Base-by-base conservation (phyloP, 2,113 vertebrate genomes). In the Cochlearius cochlearius region DNA sequence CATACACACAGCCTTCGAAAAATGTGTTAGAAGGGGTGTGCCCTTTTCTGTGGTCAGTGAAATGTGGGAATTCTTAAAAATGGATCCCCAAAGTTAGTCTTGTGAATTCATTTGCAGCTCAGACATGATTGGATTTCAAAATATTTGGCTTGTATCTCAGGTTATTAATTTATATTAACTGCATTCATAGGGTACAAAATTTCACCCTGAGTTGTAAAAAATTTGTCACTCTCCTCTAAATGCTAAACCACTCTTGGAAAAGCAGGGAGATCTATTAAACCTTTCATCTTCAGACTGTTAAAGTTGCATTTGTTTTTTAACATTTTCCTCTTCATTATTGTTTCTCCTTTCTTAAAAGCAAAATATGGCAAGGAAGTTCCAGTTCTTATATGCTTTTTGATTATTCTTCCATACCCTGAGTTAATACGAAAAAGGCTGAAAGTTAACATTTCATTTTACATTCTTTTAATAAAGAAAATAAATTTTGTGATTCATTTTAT, bases 371-470 rank as follows among this genome's bases (percentile, higher is more conserved):
- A 82, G 11, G 43, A 82, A 82, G 23, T 85, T 67, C 26, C 26
- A 55, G 69, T 68, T 68, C 52, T 67, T 67, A 10, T 4, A 11
- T 7, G 10, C 17, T 68, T 87, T 95, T 90, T 38, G 76, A 67
- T 85, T 84, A 41, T 91, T 95, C 64, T 91, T 94, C 68, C 79
- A 34, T 59, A 38, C 29, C 34, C 6, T 71, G 49, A 17, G 12
- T 86, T 92, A 82, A 79, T 60, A 60, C n/a, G 53, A 56, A 73
- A 92, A 88, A 72, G 36, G 8, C 39, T 90, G 78, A 79, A 88
- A 92, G 60, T 86, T 93, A 95, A 72, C 53, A 86, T 90, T 95
- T 94, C 62, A 25, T 93, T 96, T 96, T 76, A 92, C 12, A 32
- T 92, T 52, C 38, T 64, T 82, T 60, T 94, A 96, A 92, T 81